Percentiles rank a stretch among this genome's conserved stretches.
These are phyloP conservation scores for Dromius quadrimaculatus DNA, from an alignment of 2,888 invertebrate species.

Conservation along the genomic window DNA sequence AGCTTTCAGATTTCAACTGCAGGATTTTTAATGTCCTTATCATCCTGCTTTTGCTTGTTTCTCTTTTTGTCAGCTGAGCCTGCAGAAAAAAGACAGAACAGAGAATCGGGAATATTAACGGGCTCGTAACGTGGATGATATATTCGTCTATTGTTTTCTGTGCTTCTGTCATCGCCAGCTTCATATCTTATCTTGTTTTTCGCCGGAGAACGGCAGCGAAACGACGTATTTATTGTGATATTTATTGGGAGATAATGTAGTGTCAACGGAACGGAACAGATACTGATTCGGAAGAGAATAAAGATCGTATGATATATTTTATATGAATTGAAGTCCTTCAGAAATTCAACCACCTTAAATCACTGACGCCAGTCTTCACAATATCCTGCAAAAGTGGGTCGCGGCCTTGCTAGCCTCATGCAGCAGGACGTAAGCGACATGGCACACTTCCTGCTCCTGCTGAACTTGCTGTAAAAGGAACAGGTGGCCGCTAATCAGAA, in stretches of 20 bases:
- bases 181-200: constrained; percentile 17
- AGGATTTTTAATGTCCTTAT: constrained; percentile 5
- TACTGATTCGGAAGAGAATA: too few relatives aligned
- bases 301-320: too few relatives aligned
- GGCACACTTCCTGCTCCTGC: constrained; percentile 15
- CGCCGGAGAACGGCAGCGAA: neutral
- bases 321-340: too few relatives aligned
- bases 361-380: too few relatives aligned
- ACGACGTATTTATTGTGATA: constrained; percentile 35
- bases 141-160: constrained; percentile 42
- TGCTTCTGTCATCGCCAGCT: constrained; percentile 26
- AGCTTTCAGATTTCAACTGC: neutral
- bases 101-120: constrained; percentile 28
- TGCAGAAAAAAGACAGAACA: neutral
- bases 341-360: too few relatives aligned
- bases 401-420: too few relatives aligned
- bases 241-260: constrained; percentile 28
- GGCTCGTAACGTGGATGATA: constrained; percentile 5
- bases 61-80: neutral
- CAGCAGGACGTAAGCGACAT: neutral
- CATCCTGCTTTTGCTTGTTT: neutral
- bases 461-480: neutral
- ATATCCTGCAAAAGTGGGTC: neutral
- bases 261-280: constrained; percentile 24
- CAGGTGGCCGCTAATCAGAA: constrained; percentile 16